Evolutionary conservation across 2,888 invertebrate genomes (phyloP), one percentile per base, ranked within the genome.

Genomic region (Temnothorax ravouxi): DNA sequence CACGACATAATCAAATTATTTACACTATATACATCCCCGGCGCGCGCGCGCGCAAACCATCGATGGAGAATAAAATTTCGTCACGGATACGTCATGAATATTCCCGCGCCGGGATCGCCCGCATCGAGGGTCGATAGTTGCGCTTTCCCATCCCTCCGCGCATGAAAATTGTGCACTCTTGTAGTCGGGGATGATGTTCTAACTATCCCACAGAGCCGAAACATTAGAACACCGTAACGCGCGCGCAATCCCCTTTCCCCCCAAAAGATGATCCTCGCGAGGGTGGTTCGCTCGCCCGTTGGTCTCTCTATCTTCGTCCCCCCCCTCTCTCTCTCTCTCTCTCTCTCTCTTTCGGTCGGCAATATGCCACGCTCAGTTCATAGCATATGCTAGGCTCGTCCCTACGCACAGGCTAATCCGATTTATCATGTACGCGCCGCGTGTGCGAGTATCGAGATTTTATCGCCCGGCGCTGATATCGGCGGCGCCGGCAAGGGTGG

Each of bases 401-500:
- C 91, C 92, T 90, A 87, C 86, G 88, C 84, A 83, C 84, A 77
- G 87, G 88, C 89, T 94, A 94, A 95, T 95, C 95, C 94, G 95
- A 95, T 95, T 95, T 95, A 94, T 94, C 93, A 92, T 93, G 93
- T 92, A 91, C 87, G 88, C 86, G 86, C 87, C 84, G 72, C 88
- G 82, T 88, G 84, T 86, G 84, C 88, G 84, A 90, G 86, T 89
- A 91, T 93, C 92, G 91, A 92, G 93, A 94, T 94, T 93, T 94
- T 93, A 94, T 95, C 94, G 92, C 79, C 47, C 90, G 93, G 92
- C 92, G 94, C 93, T 92, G 94, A 94, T 94, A 93, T 88, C 86
- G 87, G 76, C 83, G 84, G 64, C 79, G 88, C 47, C 83, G 66
- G 85, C 86, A 80, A 88, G 86, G 92, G 88, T 87, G 88, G 85